phyloP scores from a whole-genome alignment of 2,797 vertebrate genomes.

The Falco novaeseelandiae region DNA sequence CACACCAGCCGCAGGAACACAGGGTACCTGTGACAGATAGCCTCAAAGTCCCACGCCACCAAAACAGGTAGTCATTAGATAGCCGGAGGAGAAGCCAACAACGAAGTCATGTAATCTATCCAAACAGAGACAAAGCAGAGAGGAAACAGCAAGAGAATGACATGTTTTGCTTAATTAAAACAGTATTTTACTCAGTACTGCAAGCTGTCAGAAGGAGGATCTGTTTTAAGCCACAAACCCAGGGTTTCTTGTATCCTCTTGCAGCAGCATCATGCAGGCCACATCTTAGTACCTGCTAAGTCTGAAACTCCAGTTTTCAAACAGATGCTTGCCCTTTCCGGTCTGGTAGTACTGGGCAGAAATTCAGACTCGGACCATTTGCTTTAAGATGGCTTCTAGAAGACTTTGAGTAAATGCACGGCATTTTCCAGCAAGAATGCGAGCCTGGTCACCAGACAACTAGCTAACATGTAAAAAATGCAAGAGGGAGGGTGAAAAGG shows the following conservation, averaged over 20 bases:
- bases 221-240: neutral
- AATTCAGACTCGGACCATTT: neutral
- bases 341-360: neutral
- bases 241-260: neutral
- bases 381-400: neutral
- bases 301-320: neutral
- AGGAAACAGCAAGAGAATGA: neutral
- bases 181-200: neutral
- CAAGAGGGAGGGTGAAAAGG: neutral
- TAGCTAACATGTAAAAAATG: neutral
- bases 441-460: neutral
- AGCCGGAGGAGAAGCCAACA: neutral
- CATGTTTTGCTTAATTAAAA: neutral
- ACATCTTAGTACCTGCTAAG: neutral
- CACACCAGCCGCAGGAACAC: neutral
- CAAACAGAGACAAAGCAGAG: neutral
- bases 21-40: neutral
- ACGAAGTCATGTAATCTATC: neutral
- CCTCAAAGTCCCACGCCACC: neutral
- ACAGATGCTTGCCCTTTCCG: neutral
- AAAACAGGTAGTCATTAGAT: neutral
- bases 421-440: neutral
- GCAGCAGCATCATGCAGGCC: neutral
- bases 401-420: neutral
- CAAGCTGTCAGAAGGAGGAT: neutral